Evolutionary conservation across 2,888 invertebrate species (phyloP), one percentile per base, ranked within the genome.

Genomic region (Argyresthia goedartella): DNA sequence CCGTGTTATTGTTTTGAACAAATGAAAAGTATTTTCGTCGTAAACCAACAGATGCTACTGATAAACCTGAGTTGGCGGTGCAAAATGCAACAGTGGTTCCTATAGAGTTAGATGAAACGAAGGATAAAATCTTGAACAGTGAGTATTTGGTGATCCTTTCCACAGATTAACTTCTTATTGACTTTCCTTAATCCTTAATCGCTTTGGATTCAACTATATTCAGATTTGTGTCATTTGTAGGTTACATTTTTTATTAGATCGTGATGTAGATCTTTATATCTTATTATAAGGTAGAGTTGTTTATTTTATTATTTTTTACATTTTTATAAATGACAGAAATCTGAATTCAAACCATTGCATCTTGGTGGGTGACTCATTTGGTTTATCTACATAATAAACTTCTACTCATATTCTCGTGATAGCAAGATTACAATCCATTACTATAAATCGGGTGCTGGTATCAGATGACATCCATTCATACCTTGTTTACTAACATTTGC

Each of bases 1-100:
- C 10, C 7, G 8, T 43, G 9, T 46, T 46, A 46, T 8, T 46
- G 25, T 46, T n/a, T 11, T 9, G 39, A 33, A 44, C n/a, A 35
- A 35, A 8, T 48, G 35, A 49, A 51, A 34, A 35, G 43, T 36
- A 52, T 49, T 75, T 80, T 80, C 76, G 62, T 74, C 70, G 73
- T 73, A 78, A 73, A 80, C 78, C 85, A 73, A 81, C 86, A 86
- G 86, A 85, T 82, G 60, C 76, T 63, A 66, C 52, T 48, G 45
- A 75, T 71, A 74, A 73, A 67, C 76, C 80, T 64, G 81, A 77
- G 71, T 82, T 71, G 77, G 84, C 75, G 75, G 81, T 84, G 82
- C 72, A 73, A 71, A 81, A 76, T 74, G 63, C 76, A 60, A 72
- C 69, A 71, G 69, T 75, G 69, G 71, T 64, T 76, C 72, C 72